Percentiles rank a stretch among this genome's conserved stretches.
phyloP scores from a whole-genome alignment of 2,797 vertebrate genomes.

The Melanotaenia maccullochi region DNA sequence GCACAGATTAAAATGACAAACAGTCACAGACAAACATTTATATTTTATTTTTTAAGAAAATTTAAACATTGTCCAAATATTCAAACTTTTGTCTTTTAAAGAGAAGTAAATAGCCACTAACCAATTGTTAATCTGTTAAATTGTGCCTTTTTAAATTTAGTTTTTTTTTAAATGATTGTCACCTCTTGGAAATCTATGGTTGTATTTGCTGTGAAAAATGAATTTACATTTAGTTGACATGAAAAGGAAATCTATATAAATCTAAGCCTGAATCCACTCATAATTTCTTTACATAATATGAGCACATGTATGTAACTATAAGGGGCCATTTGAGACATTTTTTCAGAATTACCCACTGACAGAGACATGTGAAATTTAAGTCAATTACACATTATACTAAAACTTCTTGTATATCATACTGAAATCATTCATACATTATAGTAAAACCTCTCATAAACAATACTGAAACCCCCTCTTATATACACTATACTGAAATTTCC shows the following conservation, averaged over 20 bases:
- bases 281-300: not conserved
- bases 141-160: not conserved
- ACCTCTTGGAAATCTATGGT: conserved; percentile 22
- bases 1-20: conserved; percentile 49
- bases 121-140: conserved; percentile 29
- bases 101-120: conserved; percentile 8
- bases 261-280: conserved; percentile 8
- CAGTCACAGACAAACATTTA: conserved; percentile 10
- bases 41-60: no score
- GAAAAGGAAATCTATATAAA: conserved; percentile 2
- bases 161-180: not conserved
- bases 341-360: no score
- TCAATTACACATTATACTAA: no score
- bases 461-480: no score
- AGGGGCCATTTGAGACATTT: no score
- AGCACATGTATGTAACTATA: not conserved
- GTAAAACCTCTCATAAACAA: no score
- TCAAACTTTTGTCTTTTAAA: conserved; percentile 22
- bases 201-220: conserved; percentile 25
- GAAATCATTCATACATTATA: no score
- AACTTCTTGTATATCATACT: no score
- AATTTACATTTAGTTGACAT: conserved; percentile 11
- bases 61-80: no score
- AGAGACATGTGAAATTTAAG: no score
- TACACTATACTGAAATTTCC: no score